Evolutionary conservation across 2,888 invertebrate genomes (phyloP).

Genomic region (Drosophila koepferae): DNA sequence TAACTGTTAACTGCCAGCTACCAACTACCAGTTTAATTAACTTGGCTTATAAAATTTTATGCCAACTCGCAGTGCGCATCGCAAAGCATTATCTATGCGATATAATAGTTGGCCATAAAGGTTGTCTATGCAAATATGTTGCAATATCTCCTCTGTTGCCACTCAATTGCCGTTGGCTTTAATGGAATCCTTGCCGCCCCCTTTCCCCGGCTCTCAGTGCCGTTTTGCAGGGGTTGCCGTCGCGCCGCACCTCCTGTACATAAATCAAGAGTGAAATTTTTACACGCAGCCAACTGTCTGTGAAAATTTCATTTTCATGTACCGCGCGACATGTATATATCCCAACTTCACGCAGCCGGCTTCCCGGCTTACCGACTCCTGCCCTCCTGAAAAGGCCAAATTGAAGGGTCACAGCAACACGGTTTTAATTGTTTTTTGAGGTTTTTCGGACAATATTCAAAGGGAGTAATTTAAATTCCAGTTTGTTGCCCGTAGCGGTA

Average conservation of each 20-base stretch:
- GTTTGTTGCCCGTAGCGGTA: conserved; percentile 39
- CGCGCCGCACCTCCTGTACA: conserved; percentile 24
- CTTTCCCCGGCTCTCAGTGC: not conserved
- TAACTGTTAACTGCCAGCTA: conserved; percentile 45
- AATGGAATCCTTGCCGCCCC: conserved; percentile 5
- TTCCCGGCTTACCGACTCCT: conserved; percentile 17
- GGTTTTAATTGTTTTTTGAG: conserved; percentile 72
- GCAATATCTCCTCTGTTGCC: conserved; percentile 57
- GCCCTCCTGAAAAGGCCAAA: conserved; percentile 13
- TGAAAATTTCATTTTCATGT: conserved; percentile 73
- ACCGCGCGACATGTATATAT: conserved; percentile 42
- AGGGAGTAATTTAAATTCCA: conserved; percentile 60
- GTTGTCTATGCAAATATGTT: conserved; percentile 76
- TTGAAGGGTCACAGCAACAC: conserved; percentile 59
- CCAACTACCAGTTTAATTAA: conserved; percentile 69
- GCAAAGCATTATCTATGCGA: conserved; percentile 63
- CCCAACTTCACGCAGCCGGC: conserved; percentile 27
- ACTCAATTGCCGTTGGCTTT: conserved; percentile 47
- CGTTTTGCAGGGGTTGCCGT: conserved; percentile 5
- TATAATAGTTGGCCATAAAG: conserved; percentile 66
- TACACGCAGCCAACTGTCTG: conserved; percentile 76
- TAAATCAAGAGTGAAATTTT: conserved; percentile 77
- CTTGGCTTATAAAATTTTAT: conserved; percentile 76
- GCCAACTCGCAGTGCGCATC: conserved; percentile 55
- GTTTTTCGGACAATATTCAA: conserved; percentile 53